Percentiles rank a stretch among this genome's conserved stretches.
phyloP scores from a whole-genome alignment of 2,113 vertebrate species.

The human (Homo sapiens) region GRCh38 chr2:240577501-240578000 shows the following conservation, averaged over 20 bases:
- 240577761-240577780: slow-evolving; percentile 65
- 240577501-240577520: no score
- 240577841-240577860: slow-evolving; percentile 84
- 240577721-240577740: slow-evolving; percentile 95
- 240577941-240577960: slow-evolving; percentile 39
- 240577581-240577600: slow-evolving; percentile 84
- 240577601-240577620: slow-evolving; percentile 98
- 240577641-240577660: slow-evolving; percentile 94
- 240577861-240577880: slow-evolving; percentile 94
- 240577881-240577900: slow-evolving; percentile 90
- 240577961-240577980: slow-evolving; percentile 24
- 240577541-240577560: not conserved
- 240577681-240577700: slow-evolving; percentile 95
- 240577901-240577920: not conserved
- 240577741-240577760: slow-evolving; percentile 82
- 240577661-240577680: slow-evolving; percentile 95
- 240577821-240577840: slow-evolving; percentile 85
- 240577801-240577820: slow-evolving; percentile 6
- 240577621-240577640: slow-evolving; percentile 96
- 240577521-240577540: not conserved
- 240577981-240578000: slow-evolving; percentile 71
- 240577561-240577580: not conserved
- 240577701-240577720: slow-evolving; percentile 94
- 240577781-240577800: not conserved
- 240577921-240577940: slow-evolving; percentile 72